Base-by-base conservation (phyloP, 2,113 vertebrate genomes). In the Trinectes maculatus region DNA sequence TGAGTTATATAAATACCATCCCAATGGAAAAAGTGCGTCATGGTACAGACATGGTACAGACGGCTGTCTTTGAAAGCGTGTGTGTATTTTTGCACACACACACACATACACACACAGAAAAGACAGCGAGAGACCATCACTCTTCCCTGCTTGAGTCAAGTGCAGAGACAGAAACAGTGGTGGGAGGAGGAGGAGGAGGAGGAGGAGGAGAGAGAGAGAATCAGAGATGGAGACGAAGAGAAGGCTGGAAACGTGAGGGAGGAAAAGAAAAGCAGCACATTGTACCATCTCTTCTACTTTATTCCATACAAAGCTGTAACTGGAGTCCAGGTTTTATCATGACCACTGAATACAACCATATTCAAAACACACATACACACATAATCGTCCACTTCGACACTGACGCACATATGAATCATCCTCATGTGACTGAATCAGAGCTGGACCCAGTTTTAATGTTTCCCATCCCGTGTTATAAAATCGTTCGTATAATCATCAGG, bases 1-100 rank as follows among this genome's bases (percentile, higher is more conserved):
- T 84, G 74, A 84, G 83, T 90, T 88, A 88, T 74, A 89, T 90
- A 91, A 92, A 93, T 89, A 90, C 87, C 68, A 72, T 88, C 83
- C 66, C 79, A 90, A 90, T 91, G 88, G 87, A 91, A 92, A 91
- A 90, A 84, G 78, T 63, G 79, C 74, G 84, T 93, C 89, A 92
- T 82, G 76, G 84, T 83, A 86, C 89, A 87, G 87, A 85, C 84
- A 82, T 85, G 84, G 80, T 87, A 90, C 88, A 87, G 85, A 75
- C 84, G 80, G 77, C 70, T 77, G 74, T 80, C 76, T 85, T 64
- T 82, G 58, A 71, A 74, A 61, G 64, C 59, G 16, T 51, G 63
- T 51, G 58, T 48, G 36, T 36, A 22, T 26, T 16, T 47, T 66
- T n/a, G 65, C 54, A 25, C 54, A 62, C 57, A 39, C 51, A 57